These are phyloP conservation scores for Condylostylus longicornis DNA, from an alignment of 1,140 invertebrate genomes.

Conservation along the genomic window DNA sequence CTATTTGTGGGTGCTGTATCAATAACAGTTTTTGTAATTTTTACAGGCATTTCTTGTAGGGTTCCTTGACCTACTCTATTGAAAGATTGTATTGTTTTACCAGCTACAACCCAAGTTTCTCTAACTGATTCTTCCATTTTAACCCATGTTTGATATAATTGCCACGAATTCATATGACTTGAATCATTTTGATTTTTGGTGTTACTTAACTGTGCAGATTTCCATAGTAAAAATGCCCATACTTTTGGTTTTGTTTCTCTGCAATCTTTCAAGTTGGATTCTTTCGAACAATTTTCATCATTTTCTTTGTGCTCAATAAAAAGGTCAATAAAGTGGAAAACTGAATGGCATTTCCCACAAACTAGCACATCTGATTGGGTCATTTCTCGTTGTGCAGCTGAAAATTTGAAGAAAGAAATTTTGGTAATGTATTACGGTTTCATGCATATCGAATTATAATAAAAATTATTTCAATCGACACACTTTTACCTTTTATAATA, in stretches of 20 bases:
- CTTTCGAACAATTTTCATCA: slow-evolving; percentile 37
- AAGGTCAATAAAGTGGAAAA: slow-evolving; percentile 62
- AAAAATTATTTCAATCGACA: neutral
- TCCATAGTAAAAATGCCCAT: slow-evolving; percentile 71
- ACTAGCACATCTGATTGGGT: slow-evolving; percentile 58
- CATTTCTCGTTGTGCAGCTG: slow-evolving; percentile 56
- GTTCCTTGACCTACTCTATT: slow-evolving; percentile 36
- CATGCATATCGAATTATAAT: slow-evolving; percentile 5
- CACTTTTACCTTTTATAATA: slow-evolving; percentile 44
- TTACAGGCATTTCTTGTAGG: slow-evolving; percentile 31
- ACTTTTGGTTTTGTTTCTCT: slow-evolving; percentile 63
- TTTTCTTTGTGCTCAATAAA: slow-evolving; percentile 60
- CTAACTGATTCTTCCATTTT: slow-evolving; percentile 53
- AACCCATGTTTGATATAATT: slow-evolving; percentile 66
- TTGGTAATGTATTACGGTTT: neutral
- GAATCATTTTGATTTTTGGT: slow-evolving; percentile 34
- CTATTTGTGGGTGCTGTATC: slow-evolving; percentile 23
- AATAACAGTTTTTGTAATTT: slow-evolving; percentile 31
- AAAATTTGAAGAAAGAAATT: neutral
- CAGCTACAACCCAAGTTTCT: slow-evolving; percentile 60
- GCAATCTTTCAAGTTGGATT: slow-evolving; percentile 40
- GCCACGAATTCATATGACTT: slow-evolving; percentile 45
- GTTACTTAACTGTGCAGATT: slow-evolving; percentile 40
- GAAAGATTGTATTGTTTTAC: slow-evolving; percentile 54
- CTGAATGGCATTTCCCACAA: slow-evolving; percentile 61